Conservation (phyloP, 2,113 vertebrate genomes). For the Anolis carolinensis region DNA sequence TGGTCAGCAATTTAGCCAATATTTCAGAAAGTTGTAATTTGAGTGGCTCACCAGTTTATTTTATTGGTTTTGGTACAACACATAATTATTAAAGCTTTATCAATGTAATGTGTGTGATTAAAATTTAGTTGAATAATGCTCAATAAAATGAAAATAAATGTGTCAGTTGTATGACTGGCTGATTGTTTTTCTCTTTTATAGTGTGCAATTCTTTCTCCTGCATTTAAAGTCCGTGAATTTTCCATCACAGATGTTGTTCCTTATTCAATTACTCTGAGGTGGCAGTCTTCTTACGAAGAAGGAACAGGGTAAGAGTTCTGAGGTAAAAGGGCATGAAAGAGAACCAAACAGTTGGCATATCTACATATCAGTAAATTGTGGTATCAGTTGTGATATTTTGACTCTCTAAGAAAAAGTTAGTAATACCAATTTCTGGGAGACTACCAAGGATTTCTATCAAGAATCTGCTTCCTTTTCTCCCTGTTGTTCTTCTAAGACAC, state of each 20-base stretch:
- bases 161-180: conserved; percentile 14
- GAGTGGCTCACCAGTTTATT: neutral
- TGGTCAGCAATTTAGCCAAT: conserved; percentile 5
- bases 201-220: conserved; percentile 97
- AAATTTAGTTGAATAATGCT: neutral
- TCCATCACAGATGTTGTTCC: conserved; percentile 93
- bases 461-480: neutral
- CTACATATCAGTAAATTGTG: neutral
- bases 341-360: neutral
- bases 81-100: neutral
- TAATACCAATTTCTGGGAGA: too few species aligned
- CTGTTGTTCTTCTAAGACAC: neutral
- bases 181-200: conserved; percentile 67
- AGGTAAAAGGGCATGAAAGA: neutral
- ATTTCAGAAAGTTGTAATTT: neutral
- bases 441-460: too few species aligned
- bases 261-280: conserved; percentile 92
- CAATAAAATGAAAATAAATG: neutral
- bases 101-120: neutral
- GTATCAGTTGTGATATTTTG: too few species aligned
- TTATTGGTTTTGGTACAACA: neutral
- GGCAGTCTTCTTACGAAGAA: conserved; percentile 91
- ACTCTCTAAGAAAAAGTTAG: too few species aligned
- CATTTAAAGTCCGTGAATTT: conserved; percentile 96
- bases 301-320: conserved; percentile 83